These are phyloP conservation scores for Bagarius yarrelli DNA, from an alignment of 2,113 vertebrate species.

Conservation along the genomic window DNA sequence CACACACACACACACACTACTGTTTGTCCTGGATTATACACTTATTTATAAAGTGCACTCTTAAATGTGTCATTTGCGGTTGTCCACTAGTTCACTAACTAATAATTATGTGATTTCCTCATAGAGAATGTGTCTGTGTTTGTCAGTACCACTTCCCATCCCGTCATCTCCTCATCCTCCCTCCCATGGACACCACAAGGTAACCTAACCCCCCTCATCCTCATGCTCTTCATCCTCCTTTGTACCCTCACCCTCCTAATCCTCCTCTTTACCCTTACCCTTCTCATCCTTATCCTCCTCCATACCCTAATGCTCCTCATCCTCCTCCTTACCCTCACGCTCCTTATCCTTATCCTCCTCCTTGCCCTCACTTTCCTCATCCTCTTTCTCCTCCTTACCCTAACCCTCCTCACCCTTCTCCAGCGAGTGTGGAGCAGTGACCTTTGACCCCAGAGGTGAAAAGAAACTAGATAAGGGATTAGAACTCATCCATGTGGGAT, in stretches of 20 bases:
- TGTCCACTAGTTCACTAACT: slow-evolving; percentile 36
- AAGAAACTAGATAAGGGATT: background rate
- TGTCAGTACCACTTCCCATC: slow-evolving; percentile 30
- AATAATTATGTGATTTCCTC: slow-evolving; percentile 38
- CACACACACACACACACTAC: background rate
- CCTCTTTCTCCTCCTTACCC: no score
- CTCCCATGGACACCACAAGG: slow-evolving; percentile 24
- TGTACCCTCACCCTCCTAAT: background rate
- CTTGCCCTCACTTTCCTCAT: no score
- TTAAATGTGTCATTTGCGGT: background rate
- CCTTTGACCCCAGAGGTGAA: slow-evolving; percentile 27
- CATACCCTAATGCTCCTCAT: no score
- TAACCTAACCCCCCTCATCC: slow-evolving; percentile 31
- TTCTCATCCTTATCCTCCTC: no score
- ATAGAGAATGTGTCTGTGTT: slow-evolving; percentile 43
- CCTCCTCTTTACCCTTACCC: background rate
- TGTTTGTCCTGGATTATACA: background rate
- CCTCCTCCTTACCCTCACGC: no score
- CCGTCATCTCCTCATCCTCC: slow-evolving; percentile 12
- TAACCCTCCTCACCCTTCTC: no score
- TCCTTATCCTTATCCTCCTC: no score
- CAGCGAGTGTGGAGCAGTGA: background rate
- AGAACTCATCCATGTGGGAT: background rate
- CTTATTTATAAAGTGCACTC: background rate
- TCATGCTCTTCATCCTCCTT: background rate